Evolutionary conservation across 1,140 invertebrate genomes (phyloP).

Genomic region (Chironomus striatipennis): DNA sequence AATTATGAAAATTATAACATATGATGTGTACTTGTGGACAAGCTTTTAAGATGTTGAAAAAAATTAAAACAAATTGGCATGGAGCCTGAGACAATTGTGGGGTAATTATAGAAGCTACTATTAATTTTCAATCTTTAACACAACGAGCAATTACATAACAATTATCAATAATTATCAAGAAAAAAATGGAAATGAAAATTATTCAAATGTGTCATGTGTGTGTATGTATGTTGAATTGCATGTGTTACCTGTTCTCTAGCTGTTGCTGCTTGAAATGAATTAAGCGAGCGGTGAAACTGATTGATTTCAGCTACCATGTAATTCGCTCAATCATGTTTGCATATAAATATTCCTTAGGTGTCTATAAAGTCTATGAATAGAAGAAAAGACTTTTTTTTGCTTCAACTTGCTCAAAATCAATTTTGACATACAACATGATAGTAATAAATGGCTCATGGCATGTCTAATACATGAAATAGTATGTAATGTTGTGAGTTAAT

Average conservation of each 20-base stretch:
- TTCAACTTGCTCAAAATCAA: neutral
- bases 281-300: constrained; percentile 17
- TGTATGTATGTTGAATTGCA: neutral
- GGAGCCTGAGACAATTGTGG: neutral
- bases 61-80: neutral
- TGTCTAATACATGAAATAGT: neutral
- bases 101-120: neutral
- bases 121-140: constrained; percentile 15
- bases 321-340: constrained; percentile 13
- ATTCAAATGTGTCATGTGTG: constrained; percentile 13
- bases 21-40: constrained; percentile 10
- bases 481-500: neutral
- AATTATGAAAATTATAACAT: constrained; percentile 6
- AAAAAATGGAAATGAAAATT: neutral
- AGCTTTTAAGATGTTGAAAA: neutral
- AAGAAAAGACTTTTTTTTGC: no score
- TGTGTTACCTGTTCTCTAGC: neutral
- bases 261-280: neutral
- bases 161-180: neutral
- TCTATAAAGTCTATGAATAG: no score
- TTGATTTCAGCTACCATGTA: constrained; percentile 18
- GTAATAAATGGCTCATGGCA: neutral
- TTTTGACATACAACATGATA: neutral
- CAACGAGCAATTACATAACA: constrained; percentile 12
- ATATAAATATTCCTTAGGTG: neutral